These are phyloP conservation scores for Listrodromus nycthemerus DNA, from an alignment of 2,888 invertebrate genomes.

Conservation along the genomic window DNA sequence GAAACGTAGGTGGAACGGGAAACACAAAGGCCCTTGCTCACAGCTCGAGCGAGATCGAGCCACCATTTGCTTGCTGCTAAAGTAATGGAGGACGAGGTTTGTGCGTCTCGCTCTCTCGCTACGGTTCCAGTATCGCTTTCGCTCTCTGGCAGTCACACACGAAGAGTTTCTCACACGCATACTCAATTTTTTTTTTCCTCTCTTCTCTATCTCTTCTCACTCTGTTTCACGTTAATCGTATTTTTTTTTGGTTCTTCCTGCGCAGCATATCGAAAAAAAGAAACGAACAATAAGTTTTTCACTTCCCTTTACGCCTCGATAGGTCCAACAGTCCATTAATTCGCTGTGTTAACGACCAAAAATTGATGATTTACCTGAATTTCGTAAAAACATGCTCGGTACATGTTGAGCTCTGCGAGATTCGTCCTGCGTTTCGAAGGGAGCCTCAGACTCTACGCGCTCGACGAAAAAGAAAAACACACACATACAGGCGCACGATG, in stretches of 20 bases:
- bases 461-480: slow-evolving; percentile 20
- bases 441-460: slow-evolving; percentile 23
- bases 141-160: slow-evolving; percentile 49
- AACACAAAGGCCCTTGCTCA: slow-evolving; percentile 76
- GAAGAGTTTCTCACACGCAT: slow-evolving; percentile 19
- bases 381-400: slow-evolving; percentile 75
- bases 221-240: slow-evolving; percentile 49
- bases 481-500: not conserved
- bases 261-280: slow-evolving; percentile 62
- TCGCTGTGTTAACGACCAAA: slow-evolving; percentile 15
- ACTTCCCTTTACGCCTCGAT: slow-evolving; percentile 45
- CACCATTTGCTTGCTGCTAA: slow-evolving; percentile 81
- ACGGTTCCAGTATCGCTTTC: slow-evolving; percentile 57
- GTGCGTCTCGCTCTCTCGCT: slow-evolving; percentile 68
- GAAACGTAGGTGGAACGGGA: slow-evolving; percentile 66
- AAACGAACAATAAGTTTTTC: slow-evolving; percentile 60
- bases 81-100: slow-evolving; percentile 82
- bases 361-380: slow-evolving; percentile 76
- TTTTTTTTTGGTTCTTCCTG: not conserved
- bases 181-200: not conserved
- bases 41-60: slow-evolving; percentile 72
- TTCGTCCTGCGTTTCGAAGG: slow-evolving; percentile 1
- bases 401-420: slow-evolving; percentile 70
- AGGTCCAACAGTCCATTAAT: not conserved
- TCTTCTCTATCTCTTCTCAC: slow-evolving; percentile 64